Evolutionary conservation across 2,797 vertebrate species (phyloP).

Genomic region (Anableps anableps): DNA sequence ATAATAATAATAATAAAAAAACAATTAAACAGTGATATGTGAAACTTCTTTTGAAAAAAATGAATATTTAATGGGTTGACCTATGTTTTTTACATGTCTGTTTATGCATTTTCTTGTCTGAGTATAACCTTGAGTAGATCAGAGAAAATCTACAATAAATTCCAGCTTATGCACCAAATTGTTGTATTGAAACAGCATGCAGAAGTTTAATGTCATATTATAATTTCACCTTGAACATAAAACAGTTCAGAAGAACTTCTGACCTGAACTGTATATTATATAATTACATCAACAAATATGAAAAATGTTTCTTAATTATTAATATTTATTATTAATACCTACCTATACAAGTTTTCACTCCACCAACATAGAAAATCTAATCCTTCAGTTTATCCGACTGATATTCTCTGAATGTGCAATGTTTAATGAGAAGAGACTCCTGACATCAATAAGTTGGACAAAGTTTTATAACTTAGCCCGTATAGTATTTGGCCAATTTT

Average conservation of each 20-base stretch:
- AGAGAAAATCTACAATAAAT: background rate
- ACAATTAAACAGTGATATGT: no score
- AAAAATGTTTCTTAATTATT: background rate
- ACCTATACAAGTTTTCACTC: background rate
- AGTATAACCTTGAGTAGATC: background rate
- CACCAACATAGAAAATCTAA: background rate
- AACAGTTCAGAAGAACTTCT: background rate
- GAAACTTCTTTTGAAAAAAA: background rate
- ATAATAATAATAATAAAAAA: no score
- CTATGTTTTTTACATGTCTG: background rate
- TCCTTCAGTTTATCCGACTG: background rate
- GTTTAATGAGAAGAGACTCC: background rate
- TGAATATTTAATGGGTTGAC: background rate
- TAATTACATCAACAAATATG: background rate
- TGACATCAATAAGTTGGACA: background rate
- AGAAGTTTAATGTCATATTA: background rate
- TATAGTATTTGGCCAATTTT: slow-evolving; percentile 20
- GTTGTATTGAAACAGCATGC: background rate
- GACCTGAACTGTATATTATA: background rate
- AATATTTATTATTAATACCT: background rate
- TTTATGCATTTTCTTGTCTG: background rate
- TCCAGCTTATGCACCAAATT: background rate
- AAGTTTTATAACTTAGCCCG: slow-evolving; percentile 16
- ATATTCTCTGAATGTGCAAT: background rate
- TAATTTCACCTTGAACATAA: background rate